A percentile compares a stretch with the other conserved stretches of the same genome.
These are phyloP conservation scores for Papilio polytes DNA, from an alignment of 1,140 invertebrate species.

Conservation along the genomic window DNA sequence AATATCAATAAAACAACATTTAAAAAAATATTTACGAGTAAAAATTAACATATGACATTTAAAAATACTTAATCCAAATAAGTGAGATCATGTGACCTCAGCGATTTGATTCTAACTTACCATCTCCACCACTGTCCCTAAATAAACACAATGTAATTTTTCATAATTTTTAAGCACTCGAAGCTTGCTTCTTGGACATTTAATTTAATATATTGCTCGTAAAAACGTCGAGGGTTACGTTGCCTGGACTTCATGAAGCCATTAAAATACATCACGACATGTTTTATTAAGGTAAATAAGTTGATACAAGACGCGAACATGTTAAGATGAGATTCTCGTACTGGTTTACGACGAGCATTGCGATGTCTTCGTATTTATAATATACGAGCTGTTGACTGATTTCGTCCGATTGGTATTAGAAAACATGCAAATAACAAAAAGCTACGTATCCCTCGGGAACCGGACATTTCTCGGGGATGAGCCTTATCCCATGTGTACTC, in stretches of 20 bases:
- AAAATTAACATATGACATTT: not conserved
- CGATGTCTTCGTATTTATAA: not conserved
- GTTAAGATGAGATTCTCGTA: conserved; percentile 18
- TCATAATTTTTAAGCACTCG: conserved; percentile 16
- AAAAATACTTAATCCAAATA: not conserved
- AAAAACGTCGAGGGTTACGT: conserved; percentile 21
- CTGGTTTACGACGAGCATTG: not conserved
- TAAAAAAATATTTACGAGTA: not conserved
- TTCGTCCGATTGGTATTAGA: too few species aligned
- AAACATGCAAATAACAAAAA: too few species aligned
- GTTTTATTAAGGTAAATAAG: conserved; percentile 31
- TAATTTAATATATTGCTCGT: conserved; percentile 35
- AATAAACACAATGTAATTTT: conserved; percentile 24
- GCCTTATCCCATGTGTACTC: too few species aligned
- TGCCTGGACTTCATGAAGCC: conserved; percentile 27
- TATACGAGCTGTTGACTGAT: too few species aligned
- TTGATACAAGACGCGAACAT: not conserved
- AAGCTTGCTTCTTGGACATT: conserved; percentile 20
- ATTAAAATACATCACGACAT: conserved; percentile 27
- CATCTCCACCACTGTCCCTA: not conserved
- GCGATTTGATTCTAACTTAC: not conserved
- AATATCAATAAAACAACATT: not conserved
- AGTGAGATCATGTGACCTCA: conserved; percentile 4
- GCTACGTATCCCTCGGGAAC: too few species aligned
- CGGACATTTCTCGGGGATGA: too few species aligned